Base-by-base conservation (phyloP, 2,888 invertebrate genomes). In the Ochropleura plecta region DNA sequence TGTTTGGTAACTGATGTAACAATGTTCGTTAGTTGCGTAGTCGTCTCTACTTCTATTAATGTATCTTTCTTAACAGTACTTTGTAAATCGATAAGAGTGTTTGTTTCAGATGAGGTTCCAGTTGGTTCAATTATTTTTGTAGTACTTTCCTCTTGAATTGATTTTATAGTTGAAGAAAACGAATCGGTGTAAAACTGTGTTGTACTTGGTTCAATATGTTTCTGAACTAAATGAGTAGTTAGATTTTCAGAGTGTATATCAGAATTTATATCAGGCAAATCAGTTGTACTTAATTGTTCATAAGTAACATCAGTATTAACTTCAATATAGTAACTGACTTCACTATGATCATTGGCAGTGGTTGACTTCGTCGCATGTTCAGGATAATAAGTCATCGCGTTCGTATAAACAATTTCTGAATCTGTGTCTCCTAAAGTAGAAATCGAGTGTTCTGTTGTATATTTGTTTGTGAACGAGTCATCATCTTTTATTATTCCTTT, bases 1-100 rank as follows among this genome's bases (percentile, higher is more conserved):
- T 79, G 60, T 63, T 83, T 64, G 0, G 76, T 80, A 57, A 60
- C 74, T n/a, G 66, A 66, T 68, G 46, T 42, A 10, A 46, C 53
- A 42, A 60, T 30, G 9, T 44, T 59, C 1, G 62, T 63, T 74
- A 57, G 49, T 67, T 69, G 51, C 1, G 44, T 59, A n/a, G 84
- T 80, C 9, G 48, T 40, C 16, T 49, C 51, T 49, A 53, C 46
- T 63, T 65, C 67, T 70, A 70, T 40, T 8, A 57, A 8, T 10
- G 16, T 62, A 48, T 66, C 71, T 70, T 60, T 18, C 14, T 48
- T 57, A 49, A 46, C 51, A 60, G 57, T 44, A 66, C 20, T 78
- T 65, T 78, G 73, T 57, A 70, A 65, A 63, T 71, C 71, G 0
- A 42, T 6, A 44, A 65, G 57, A 49, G 55, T 3, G 6, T 79